phyloP scores from a whole-genome alignment of 2,113 vertebrate species.

The Phalacrocorax aristotelis region DNA sequence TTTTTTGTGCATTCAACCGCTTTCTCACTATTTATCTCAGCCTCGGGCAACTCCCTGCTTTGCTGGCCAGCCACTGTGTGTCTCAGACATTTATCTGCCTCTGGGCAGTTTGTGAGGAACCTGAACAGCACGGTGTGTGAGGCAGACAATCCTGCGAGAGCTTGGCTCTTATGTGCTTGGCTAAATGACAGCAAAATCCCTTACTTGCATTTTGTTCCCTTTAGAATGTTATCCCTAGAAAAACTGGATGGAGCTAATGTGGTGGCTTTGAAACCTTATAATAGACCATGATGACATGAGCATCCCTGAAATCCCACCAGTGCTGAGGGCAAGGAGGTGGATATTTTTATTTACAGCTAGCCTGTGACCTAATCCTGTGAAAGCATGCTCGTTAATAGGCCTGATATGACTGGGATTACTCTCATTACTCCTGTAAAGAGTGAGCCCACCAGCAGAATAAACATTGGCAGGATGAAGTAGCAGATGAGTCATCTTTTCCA shows the following conservation, averaged over 20 bases:
- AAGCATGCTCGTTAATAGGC: neutral
- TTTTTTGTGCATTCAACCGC: neutral
- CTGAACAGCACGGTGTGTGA: neutral
- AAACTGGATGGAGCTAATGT: neutral
- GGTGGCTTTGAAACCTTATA: neutral
- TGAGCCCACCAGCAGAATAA: slow-evolving; percentile 36
- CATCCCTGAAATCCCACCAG: neutral
- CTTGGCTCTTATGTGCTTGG: neutral
- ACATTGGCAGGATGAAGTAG: slow-evolving; percentile 23
- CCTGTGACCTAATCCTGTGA: neutral
- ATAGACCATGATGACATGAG: neutral
- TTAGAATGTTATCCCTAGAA: neutral
- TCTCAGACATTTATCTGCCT: neutral
- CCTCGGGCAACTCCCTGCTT: neutral
- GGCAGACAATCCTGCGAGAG: neutral
- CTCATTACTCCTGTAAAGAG: neutral
- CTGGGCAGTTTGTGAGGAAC: neutral
- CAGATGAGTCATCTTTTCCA: slow-evolving; percentile 46
- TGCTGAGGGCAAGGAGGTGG: neutral
- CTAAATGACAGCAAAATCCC: neutral
- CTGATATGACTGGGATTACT: neutral
- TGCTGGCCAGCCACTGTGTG: neutral
- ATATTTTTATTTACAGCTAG: slow-evolving; percentile 32
- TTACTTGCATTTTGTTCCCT: neutral
- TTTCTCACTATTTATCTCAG: neutral